A percentile compares a stretch with the other conserved stretches of the same genome.
These are phyloP conservation scores for Temnothorax curvispinosus DNA, from an alignment of 1,140 invertebrate species.

Conservation along the genomic window DNA sequence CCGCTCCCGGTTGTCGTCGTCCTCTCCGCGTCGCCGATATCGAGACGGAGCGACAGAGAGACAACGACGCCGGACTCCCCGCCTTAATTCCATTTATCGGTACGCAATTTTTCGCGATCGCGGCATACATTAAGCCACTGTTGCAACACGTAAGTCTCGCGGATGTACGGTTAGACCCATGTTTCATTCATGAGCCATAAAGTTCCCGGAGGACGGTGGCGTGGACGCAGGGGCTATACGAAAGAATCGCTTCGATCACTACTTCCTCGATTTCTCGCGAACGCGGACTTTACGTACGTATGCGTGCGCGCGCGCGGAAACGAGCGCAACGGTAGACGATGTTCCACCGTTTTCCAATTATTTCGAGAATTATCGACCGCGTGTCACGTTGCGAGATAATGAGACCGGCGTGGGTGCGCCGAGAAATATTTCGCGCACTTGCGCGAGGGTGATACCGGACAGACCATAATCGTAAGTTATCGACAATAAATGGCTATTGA, in stretches of 20 bases:
- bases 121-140: constrained; percentile 77
- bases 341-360: constrained; percentile 44
- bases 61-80: constrained; percentile 53
- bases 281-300: constrained; percentile 32
- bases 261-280: constrained; percentile 54
- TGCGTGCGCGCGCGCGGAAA: constrained; percentile 6
- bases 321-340: constrained; percentile 9
- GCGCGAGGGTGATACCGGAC: neutral
- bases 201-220: constrained; percentile 72
- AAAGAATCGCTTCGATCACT: constrained; percentile 42
- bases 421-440: neutral
- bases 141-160: constrained; percentile 78
- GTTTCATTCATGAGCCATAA: constrained; percentile 85
- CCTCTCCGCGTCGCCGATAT: constrained; percentile 34
- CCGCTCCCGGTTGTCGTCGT: constrained; percentile 12
- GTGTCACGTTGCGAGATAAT: constrained; percentile 13
- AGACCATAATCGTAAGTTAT: constrained; percentile 22
- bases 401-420: constrained; percentile 16
- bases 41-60: constrained; percentile 51
- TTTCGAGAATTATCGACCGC: constrained; percentile 39
- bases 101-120: constrained; percentile 76
- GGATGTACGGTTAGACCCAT: constrained; percentile 78
- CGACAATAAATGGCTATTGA: constrained; percentile 21
- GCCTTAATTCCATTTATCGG: constrained; percentile 79
- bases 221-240: constrained; percentile 28